These are phyloP conservation scores for Sialia sialis DNA, from an alignment of 2,113 vertebrate species.

Conservation along the genomic window DNA sequence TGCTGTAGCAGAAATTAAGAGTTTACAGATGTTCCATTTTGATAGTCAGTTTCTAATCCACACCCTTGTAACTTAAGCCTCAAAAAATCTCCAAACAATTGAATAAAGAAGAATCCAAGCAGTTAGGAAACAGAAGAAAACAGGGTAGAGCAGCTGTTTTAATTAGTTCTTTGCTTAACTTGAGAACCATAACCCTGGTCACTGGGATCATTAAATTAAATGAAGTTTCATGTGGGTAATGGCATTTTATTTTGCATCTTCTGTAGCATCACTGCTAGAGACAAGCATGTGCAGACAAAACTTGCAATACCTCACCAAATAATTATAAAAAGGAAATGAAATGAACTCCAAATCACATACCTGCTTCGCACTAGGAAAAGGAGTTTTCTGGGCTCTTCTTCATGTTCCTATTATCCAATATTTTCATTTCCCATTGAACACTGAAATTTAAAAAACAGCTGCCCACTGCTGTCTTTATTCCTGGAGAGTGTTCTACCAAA, in stretches of 20 bases:
- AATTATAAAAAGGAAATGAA: neutral
- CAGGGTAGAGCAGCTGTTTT: slow-evolving; percentile 11
- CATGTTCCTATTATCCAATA: neutral
- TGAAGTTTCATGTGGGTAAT: neutral
- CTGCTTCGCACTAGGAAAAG: neutral
- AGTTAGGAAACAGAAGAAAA: neutral
- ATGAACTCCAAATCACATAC: neutral
- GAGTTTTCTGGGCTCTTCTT: neutral
- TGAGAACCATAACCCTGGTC: neutral
- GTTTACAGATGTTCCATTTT: slow-evolving; percentile 42
- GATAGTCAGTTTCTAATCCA: slow-evolving; percentile 23
- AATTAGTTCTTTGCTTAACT: slow-evolving; percentile 10
- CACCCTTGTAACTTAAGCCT: neutral
- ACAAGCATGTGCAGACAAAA: neutral
- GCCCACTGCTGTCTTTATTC: neutral
- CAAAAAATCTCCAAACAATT: slow-evolving; percentile 16
- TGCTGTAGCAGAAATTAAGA: slow-evolving; percentile 43
- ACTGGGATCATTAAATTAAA: neutral
- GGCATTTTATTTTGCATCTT: neutral
- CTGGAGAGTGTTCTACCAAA: neutral
- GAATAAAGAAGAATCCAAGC: neutral
- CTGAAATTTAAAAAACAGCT: neutral
- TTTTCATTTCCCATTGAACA: neutral
- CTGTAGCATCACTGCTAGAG: neutral
- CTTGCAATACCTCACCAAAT: neutral